These are phyloP conservation scores for Epicauta chinensis DNA, from an alignment of 1,140 invertebrate genomes.

Conservation along the genomic window DNA sequence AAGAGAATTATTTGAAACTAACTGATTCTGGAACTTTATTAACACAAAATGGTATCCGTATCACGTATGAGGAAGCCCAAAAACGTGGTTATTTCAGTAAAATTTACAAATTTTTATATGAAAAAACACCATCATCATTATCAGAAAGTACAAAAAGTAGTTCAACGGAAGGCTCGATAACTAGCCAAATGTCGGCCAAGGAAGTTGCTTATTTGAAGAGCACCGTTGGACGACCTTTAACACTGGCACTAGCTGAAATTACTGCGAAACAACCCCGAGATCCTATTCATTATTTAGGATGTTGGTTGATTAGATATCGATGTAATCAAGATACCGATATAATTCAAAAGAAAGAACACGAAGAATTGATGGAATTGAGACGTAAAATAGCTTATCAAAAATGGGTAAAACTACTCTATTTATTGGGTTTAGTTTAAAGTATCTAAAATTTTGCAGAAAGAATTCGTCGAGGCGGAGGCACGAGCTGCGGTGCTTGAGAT, in stretches of 20 bases:
- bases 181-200: conserved; percentile 30
- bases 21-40: conserved; percentile 20
- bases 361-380: conserved; percentile 31
- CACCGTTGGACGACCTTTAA: conserved; percentile 36
- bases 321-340: conserved; percentile 40
- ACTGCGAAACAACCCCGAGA: conserved; percentile 38
- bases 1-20: conserved; percentile 20
- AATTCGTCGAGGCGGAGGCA: conserved; percentile 35
- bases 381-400: conserved; percentile 28
- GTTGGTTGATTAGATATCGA: conserved; percentile 42
- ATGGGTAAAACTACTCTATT: conserved; percentile 35
- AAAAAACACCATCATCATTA: conserved; percentile 8
- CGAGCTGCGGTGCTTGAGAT: conserved; percentile 31
- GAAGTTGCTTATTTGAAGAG: conserved; percentile 40
- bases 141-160: not conserved
- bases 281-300: conserved; percentile 42
- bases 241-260: conserved; percentile 41
- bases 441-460: conserved; percentile 21
- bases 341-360: conserved; percentile 29
- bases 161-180: conserved; percentile 1
- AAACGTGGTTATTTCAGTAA: conserved; percentile 21
- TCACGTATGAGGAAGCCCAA: conserved; percentile 24
- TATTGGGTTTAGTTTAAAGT: not conserved
- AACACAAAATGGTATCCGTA: conserved; percentile 13
- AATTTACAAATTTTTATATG: conserved; percentile 9